Conservation (phyloP, 2,797 vertebrate species). For the Echeneis naucrates region DNA sequence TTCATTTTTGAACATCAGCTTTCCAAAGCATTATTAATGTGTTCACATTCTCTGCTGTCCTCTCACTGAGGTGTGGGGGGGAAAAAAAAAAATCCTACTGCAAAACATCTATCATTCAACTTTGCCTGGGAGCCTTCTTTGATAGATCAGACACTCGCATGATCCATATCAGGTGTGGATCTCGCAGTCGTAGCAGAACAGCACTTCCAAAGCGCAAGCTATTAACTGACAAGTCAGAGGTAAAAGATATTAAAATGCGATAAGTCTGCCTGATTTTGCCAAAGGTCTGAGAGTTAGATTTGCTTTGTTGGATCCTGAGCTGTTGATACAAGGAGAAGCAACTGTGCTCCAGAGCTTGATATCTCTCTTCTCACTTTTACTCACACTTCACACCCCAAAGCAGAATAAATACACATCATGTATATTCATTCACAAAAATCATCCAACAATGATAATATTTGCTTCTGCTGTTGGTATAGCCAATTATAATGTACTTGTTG, state of each 20-base stretch:
- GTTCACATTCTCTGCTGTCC: constrained; percentile 61
- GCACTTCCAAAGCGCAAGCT: constrained; percentile 67
- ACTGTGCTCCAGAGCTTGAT: constrained; percentile 51
- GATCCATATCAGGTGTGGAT: constrained; percentile 52
- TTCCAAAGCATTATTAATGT: constrained; percentile 60
- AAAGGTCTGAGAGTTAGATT: constrained; percentile 64
- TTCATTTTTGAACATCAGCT: constrained; percentile 65
- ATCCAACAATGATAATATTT: constrained; percentile 68
- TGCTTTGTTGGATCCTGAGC: constrained; percentile 72
- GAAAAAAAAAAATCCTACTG: constrained; percentile 38
- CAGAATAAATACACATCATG: constrained; percentile 52
- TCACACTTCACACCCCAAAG: constrained; percentile 52
- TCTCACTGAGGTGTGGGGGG: constrained; percentile 53
- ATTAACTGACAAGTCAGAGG: constrained; percentile 61
- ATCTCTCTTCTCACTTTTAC: constrained; percentile 48
- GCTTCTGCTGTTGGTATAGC: constrained; percentile 52
- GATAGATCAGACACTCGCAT: constrained; percentile 66
- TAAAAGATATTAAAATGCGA: constrained; percentile 55
- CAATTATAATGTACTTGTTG: constrained; percentile 65
- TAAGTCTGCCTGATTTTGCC: constrained; percentile 53
- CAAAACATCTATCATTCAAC: constrained; percentile 66
- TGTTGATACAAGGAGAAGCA: constrained; percentile 60
- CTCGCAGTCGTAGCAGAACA: constrained; percentile 59
- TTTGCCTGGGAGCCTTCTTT: constrained; percentile 62
- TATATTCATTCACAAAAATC: constrained; percentile 64